Evolutionary conservation across 2,888 invertebrate genomes (phyloP), one percentile per base, ranked within the genome.

Genomic region (Scotopteryx bipunctaria): DNA sequence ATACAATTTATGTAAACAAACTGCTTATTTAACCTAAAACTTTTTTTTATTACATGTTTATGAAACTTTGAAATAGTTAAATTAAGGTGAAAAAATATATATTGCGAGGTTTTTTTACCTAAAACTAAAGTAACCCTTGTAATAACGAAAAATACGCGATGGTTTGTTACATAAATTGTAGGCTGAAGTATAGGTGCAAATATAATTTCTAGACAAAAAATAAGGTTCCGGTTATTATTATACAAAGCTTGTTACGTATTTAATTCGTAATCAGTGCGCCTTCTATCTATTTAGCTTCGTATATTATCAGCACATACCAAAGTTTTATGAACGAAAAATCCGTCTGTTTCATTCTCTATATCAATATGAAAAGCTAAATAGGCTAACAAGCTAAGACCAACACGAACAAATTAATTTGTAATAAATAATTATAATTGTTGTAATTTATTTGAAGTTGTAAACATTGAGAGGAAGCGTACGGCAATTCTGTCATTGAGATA

Each of bases 401-500:
- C 25, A 43, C 9, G 37, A 53, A 42, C 37, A 23, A 57, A 55
- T 42, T 31, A 23, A n/a, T 15, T 37, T 35, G 25, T 40, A 35
- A 40, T 25, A 38, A 29, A 42, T 53, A 50, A 52, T 33, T 27
- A 45, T 25, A 56, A 50, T 11, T 37, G 11, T 32, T 32, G 3
- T 11, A 23, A 40, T 40, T 35, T 21, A 8, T 37, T 32, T 38
- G 5, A 44, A 44, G 6, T 40, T 19, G 29, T 73, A 73, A 73
- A 73, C 63, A 69, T 63, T 57, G 58, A 63, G 66, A 76, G 80
- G 81, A 82, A 78, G 64, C 65, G 65, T 64, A 69, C 66, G 68
- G 61, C 73, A 73, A 71, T 73, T 43, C 71, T 68, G 68, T 63
- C 78, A 78, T 73, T 73, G 71, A 79, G 83, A 86, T 86, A 84